A percentile compares a stretch with the other conserved stretches of the same genome.
Conservation (phyloP, 2,113 vertebrate genomes). For the Brachyhypopomus gauderio region DNA sequence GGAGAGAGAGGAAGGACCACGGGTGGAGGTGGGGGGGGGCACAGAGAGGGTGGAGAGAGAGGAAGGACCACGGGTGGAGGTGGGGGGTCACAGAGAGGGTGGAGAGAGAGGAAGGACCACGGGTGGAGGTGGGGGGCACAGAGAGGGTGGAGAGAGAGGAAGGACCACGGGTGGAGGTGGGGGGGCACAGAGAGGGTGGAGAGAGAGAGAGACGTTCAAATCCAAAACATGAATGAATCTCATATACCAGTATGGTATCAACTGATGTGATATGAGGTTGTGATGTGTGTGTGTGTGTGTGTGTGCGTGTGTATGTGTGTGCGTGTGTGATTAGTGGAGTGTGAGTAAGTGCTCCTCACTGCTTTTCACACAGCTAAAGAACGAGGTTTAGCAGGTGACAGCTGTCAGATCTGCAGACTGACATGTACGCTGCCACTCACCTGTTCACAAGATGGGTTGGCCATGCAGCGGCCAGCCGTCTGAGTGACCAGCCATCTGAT, state of each 20-base stretch:
- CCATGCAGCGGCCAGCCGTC: constrained; percentile 10
- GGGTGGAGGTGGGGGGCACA: too few relatives aligned
- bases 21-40: too few relatives aligned
- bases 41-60: not conserved
- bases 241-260: not conserved
- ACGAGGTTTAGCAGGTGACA: constrained; percentile 31
- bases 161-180: too few relatives aligned
- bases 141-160: not conserved
- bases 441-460: not conserved
- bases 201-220: not conserved
- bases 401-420: constrained; percentile 46
- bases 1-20: not conserved
- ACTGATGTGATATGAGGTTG: not conserved
- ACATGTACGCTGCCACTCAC: constrained; percentile 38
- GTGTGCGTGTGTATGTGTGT: not conserved
- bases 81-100: too few relatives aligned
- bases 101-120: too few relatives aligned
- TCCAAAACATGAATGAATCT: not conserved
- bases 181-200: too few relatives aligned
- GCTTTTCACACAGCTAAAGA: constrained; percentile 13
- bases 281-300: not conserved
- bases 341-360: not conserved
- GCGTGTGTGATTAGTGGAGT: not conserved
- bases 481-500: constrained; percentile 26
- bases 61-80: too few relatives aligned